Conservation (phyloP, 2,113 vertebrate genomes). For the Sinocyclocheilus grahami region DNA sequence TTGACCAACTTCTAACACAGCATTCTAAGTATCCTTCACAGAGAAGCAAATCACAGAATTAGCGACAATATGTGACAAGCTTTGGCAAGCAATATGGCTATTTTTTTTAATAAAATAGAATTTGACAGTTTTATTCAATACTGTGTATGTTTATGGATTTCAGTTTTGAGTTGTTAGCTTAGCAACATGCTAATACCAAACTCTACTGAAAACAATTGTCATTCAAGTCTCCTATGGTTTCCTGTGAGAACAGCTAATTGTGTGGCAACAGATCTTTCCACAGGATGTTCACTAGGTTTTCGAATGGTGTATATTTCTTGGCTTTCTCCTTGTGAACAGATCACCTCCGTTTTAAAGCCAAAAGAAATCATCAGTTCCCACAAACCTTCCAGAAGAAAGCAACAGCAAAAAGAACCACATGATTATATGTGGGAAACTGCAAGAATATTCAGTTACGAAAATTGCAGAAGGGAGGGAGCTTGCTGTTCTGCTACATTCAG, state of each 20-base stretch:
- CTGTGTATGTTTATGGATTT: too few species aligned
- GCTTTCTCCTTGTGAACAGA: slow-evolving; percentile 16
- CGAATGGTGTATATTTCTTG: slow-evolving; percentile 39
- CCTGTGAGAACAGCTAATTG: neutral
- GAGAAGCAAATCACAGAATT: neutral
- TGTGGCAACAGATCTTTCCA: neutral
- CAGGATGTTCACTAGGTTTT: slow-evolving; percentile 16
- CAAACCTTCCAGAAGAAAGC: neutral
- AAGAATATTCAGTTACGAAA: slow-evolving; percentile 34
- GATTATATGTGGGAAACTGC: neutral
- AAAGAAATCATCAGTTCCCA: neutral
- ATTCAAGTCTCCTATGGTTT: neutral
- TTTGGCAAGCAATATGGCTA: too few species aligned
- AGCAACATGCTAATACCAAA: neutral
- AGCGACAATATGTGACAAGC: neutral
- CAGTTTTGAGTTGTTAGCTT: neutral
- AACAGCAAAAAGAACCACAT: neutral
- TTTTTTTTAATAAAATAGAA: too few species aligned
- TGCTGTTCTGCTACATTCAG: neutral
- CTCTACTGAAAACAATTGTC: neutral
- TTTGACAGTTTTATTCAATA: too few species aligned
- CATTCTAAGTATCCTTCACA: neutral
- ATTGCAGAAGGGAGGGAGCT: slow-evolving; percentile 8
- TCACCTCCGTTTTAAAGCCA: neutral
- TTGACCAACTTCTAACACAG: neutral